A percentile compares a stretch with the other conserved stretches of the same genome.
These are phyloP conservation scores for Myodes glareolus DNA, from an alignment of 2,113 vertebrate genomes.

Conservation along the genomic window DNA sequence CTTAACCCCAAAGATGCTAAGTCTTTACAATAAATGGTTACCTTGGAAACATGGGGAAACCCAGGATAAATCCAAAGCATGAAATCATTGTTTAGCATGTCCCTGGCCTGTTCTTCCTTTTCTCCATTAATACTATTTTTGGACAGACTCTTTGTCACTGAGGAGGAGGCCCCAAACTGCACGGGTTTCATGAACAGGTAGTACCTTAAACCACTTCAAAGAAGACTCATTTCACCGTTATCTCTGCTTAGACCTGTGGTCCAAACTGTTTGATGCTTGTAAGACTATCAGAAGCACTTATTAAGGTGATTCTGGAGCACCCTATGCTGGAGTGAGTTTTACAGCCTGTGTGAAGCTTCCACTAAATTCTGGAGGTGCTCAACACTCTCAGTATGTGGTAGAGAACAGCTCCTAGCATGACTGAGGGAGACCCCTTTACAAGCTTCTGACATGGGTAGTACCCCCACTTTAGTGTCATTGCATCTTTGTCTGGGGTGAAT, in stretches of 20 bases:
- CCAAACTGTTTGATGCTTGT: no score
- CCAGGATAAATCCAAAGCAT: slow-evolving; percentile 72
- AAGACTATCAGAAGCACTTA: neutral
- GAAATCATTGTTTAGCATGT: slow-evolving; percentile 81
- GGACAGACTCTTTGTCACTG: slow-evolving; percentile 56
- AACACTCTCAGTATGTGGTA: no score
- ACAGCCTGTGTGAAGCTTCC: neutral
- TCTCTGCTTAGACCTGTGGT: neutral
- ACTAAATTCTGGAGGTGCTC: neutral
- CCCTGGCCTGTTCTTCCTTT: slow-evolving; percentile 65
- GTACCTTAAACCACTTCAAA: neutral
- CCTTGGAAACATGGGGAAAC: slow-evolving; percentile 76
- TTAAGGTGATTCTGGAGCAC: neutral
- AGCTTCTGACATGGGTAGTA: neutral
- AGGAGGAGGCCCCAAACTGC: slow-evolving; percentile 48
- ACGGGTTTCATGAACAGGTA: slow-evolving; percentile 38
- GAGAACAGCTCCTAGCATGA: neutral
- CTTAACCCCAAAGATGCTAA: slow-evolving; percentile 80
- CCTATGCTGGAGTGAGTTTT: neutral
- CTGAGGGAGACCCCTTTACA: neutral
- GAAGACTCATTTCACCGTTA: neutral
- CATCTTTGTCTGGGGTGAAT: neutral
- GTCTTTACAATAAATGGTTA: slow-evolving; percentile 72
- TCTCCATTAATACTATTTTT: slow-evolving; percentile 57
- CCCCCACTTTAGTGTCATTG: no score